Evolutionary conservation across 1,140 invertebrate genomes (phyloP), one percentile per base, ranked within the genome.

Genomic region (Zaprionus ornatus): DNA sequence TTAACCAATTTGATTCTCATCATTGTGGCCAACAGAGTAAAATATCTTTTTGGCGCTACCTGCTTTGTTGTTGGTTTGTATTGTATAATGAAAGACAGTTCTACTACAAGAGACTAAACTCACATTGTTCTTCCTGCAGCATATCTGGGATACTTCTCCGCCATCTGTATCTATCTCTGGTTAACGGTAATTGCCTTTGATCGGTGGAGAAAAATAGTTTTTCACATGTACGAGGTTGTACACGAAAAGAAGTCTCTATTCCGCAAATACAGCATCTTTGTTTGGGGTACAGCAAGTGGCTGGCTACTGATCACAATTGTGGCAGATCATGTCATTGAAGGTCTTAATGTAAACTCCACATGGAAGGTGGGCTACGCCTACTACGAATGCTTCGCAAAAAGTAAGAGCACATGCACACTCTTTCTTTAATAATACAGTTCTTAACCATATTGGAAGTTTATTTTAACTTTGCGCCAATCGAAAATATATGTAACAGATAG

Each of bases 351-450:
- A 3, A 17, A 59, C 12, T 15, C 10, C 0, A 60, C 5, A 13
- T 42, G 57, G 57, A 60, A 60, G 17, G n/a, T 60, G 21, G 37
- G 57, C 7, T 42, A 60, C n/a, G 13, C 21, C 0, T 27, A 60
- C 23, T 42, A 60, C 12, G 37, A 60, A 12, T 27, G 57, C 15
- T 60, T 5, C 25, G 35, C 57, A 15, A 60, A 60, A 60, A 25
- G 57, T 60, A n/a, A 25, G 0, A 25, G 5, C 4, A 25, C 4
- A 25, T 5, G 0, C 4, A 25, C 25, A 25, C 25, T 5, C 3
- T 25, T 5, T 5, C 25, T 25, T 25, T 25, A 25, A 25, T 4
- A 25, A 25, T 25, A 4, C 5, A 25, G 3, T 2, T 25, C 4
- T 25, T 25, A 25, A 0, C 25, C 3, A 25, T 25, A 25, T 5